Percentiles rank a stretch among this genome's conserved stretches.
These are phyloP conservation scores for Enteromius fasciolatus DNA, from an alignment of 2,797 vertebrate species.

Conservation along the genomic window DNA sequence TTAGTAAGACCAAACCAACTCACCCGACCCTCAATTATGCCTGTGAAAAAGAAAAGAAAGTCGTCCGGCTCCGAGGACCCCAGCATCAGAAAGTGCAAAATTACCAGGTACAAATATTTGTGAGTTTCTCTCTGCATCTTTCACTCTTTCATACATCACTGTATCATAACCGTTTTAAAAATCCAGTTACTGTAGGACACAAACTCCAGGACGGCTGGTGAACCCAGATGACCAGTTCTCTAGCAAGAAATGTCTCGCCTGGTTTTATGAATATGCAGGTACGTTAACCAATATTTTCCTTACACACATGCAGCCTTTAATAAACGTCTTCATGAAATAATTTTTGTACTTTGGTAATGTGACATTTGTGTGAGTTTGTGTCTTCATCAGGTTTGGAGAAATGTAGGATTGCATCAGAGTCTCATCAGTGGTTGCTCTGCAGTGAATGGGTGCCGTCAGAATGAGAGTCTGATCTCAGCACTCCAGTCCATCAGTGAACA, in stretches of 20 bases:
- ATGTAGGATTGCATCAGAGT: background rate
- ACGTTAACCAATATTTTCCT: slow-evolving; percentile 42
- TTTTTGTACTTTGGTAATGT: background rate
- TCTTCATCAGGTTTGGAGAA: background rate
- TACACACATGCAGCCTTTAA: background rate
- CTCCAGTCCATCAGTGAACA: background rate
- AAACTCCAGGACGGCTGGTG: slow-evolving; percentile 83
- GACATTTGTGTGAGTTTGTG: background rate
- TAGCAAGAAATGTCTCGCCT: slow-evolving; percentile 94
- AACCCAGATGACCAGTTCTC: slow-evolving; percentile 88
- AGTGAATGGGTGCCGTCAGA: background rate
- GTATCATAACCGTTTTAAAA: background rate
- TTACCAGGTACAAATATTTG: slow-evolving; percentile 80
- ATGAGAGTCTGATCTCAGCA: background rate
- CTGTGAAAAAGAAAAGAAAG: slow-evolving; percentile 95
- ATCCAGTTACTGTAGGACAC: slow-evolving; percentile 84
- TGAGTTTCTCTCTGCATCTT: background rate
- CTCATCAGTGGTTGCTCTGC: background rate
- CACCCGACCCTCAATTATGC: slow-evolving; percentile 78
- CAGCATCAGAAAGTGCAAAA: slow-evolving; percentile 86
- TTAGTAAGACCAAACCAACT: slow-evolving; percentile 48
- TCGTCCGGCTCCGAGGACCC: slow-evolving; percentile 83
- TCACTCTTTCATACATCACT: background rate
- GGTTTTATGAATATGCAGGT: slow-evolving; percentile 96
- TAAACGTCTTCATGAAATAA: background rate